Evolutionary conservation across 2,888 invertebrate species (phyloP), one percentile per base, ranked within the genome.

Genomic region (Seira musarum): DNA sequence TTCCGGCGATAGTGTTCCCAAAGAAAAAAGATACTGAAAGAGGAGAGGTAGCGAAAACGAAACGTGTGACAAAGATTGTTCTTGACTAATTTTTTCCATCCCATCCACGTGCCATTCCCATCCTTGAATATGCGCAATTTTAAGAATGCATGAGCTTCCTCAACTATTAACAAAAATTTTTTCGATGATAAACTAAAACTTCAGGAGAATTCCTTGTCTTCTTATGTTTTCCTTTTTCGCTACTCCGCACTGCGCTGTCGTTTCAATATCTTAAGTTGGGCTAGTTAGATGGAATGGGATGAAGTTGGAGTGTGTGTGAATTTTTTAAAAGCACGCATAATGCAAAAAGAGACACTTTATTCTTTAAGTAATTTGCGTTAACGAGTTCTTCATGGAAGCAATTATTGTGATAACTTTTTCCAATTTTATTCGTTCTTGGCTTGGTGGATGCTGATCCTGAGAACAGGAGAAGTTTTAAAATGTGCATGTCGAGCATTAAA

Each of bases 341-440:
- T n/a, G n/a, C n/a, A n/a, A 46, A 61, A 63, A 30, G 30, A 67
- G 70, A 70, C 77, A 77, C 69, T 69, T 64, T 53, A 67, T 69
- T 70, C 63, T 70, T 65, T 49, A 77, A 64, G 77, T 69, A 70
- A 77, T 77, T 70, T 70, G 24, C 10, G 22, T 65, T 77, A 77
- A 77, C 69, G 77, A 77, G 70, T 68, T 67, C 60, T 65, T 70
- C 70, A 64, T 64, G 13, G 49, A 35, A 65, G 64, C 77, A 70
- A 77, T 77, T 77, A 77, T 70, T 67, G 35, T 57, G 21, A n/a
- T 10, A 60, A 17, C 40, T 40, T 40, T 40, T 40, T 6, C 13
- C 40, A n/a, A n/a, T n/a, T n/a, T n/a, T n/a, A n/a, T n/a, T n/a
- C n/a, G n/a, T n/a, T n/a, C n/a, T n/a, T n/a, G n/a, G n/a, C n/a